Percentiles rank a stretch among this genome's conserved stretches.
Conservation (phyloP, 2,113 vertebrate genomes). For the Aphyosemion australe region DNA sequence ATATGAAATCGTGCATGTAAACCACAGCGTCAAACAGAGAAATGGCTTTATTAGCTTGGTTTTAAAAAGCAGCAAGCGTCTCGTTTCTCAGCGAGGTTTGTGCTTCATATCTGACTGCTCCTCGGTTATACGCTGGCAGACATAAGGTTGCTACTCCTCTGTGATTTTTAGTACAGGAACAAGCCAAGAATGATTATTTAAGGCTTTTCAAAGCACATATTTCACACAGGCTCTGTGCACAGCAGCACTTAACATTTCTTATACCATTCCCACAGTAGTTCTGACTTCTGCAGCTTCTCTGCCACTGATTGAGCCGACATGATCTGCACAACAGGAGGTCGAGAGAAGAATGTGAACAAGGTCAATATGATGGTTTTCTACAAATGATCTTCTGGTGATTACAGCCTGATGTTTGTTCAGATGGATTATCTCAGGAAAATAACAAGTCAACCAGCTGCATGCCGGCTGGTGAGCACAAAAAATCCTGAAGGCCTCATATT, state of each 20-base stretch:
- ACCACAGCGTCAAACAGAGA: conserved; percentile 16
- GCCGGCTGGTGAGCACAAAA: neutral
- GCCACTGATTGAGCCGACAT: neutral
- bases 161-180: conserved; percentile 29
- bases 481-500: neutral
- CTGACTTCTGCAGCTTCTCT: conserved; percentile 18
- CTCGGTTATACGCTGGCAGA: conserved; percentile 17
- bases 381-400: neutral
- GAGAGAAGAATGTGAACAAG: conserved; percentile 1
- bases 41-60: conserved; percentile 33
- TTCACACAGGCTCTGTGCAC: neutral
- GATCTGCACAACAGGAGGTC: neutral
- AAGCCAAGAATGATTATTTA: neutral
- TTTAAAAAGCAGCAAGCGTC: conserved; percentile 8
- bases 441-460: neutral
- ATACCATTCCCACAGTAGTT: conserved; percentile 2
- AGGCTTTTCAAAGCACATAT: conserved; percentile 11
- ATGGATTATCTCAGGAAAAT: conserved; percentile 2
- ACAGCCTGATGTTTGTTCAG: conserved; percentile 5
- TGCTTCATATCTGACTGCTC: conserved; percentile 25
- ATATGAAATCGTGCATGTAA: neutral
- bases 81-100: neutral
- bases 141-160: conserved; percentile 20
- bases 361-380: conserved; percentile 1
- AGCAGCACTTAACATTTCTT: neutral